phyloP scores from a whole-genome alignment of 1,140 invertebrate species.

The Aethina tumida region DNA sequence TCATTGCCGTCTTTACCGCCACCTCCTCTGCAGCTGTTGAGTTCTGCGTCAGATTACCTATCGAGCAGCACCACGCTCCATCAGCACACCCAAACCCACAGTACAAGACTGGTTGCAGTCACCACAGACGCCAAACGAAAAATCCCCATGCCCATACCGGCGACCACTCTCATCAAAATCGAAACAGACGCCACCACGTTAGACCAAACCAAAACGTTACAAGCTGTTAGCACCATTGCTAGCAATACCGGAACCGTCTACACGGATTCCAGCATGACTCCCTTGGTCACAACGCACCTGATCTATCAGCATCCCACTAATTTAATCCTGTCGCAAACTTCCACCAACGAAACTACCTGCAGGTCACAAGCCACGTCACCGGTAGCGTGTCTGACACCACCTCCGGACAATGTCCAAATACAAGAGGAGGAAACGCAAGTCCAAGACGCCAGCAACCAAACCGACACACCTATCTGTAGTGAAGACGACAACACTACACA shows the following conservation, averaged over 20 bases:
- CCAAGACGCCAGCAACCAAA: constrained; percentile 72
- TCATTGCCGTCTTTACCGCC: constrained; percentile 37
- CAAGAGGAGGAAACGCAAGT: constrained; percentile 41
- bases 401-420: constrained; percentile 40
- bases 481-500: constrained; percentile 39
- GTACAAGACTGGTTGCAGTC: constrained; percentile 45
- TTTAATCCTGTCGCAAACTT: constrained; percentile 29
- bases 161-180: constrained; percentile 53
- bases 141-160: constrained; percentile 47
- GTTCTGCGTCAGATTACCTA: constrained; percentile 41
- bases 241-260: constrained; percentile 41
- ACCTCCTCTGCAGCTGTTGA: constrained; percentile 51
- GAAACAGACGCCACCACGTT: constrained; percentile 46
- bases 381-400: constrained; percentile 48
- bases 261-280: constrained; percentile 28
- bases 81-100: constrained; percentile 49
- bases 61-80: constrained; percentile 41
- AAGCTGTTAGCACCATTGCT: constrained; percentile 41
- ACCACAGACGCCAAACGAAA: constrained; percentile 48
- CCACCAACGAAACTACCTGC: constrained; percentile 27
- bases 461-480: constrained; percentile 50
- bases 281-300: constrained; percentile 39
- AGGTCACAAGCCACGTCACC: constrained; percentile 48
- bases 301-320: constrained; percentile 44
- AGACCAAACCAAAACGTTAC: constrained; percentile 48